Conservation (phyloP, 2,888 invertebrate genomes). For the Geophilus truncorum region DNA sequence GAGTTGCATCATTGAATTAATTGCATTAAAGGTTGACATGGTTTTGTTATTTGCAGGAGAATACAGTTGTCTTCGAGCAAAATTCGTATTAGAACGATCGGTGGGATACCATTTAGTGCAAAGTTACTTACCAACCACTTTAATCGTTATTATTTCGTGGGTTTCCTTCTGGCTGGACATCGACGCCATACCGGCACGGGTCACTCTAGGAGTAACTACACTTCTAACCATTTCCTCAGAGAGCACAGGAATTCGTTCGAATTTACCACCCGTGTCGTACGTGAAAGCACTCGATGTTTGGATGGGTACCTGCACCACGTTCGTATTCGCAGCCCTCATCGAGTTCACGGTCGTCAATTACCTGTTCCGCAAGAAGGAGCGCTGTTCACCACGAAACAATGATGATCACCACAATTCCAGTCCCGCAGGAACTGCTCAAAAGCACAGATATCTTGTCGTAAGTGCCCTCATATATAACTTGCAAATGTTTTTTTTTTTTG, state of each 20-base stretch:
- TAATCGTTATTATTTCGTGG: slow-evolving; percentile 46
- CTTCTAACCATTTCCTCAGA: slow-evolving; percentile 45
- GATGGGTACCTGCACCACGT: slow-evolving; percentile 47
- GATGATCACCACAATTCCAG: background rate
- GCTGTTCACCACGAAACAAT: slow-evolving; percentile 8
- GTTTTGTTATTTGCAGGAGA: slow-evolving; percentile 40
- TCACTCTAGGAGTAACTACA: slow-evolving; percentile 46
- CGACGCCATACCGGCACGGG: slow-evolving; percentile 45
- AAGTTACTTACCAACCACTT: slow-evolving; percentile 45
- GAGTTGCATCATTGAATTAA: too few relatives aligned
- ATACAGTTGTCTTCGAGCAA: slow-evolving; percentile 44
- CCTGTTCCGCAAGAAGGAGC: slow-evolving; percentile 47
- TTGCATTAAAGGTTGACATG: too few relatives aligned
- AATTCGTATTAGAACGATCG: slow-evolving; percentile 42
- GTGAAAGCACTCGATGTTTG: slow-evolving; percentile 45
- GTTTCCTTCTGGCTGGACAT: slow-evolving; percentile 46
- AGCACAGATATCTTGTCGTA: background rate
- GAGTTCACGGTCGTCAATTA: slow-evolving; percentile 54
- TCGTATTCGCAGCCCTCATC: slow-evolving; percentile 52
- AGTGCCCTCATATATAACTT: background rate
- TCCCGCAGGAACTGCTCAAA: background rate
- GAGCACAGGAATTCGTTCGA: slow-evolving; percentile 39
- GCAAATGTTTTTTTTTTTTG: too few relatives aligned
- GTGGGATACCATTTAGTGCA: slow-evolving; percentile 45
- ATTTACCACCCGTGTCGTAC: slow-evolving; percentile 42